A percentile compares a stretch with the other conserved stretches of the same genome.
These are phyloP conservation scores for Oryzias sinensis DNA, from an alignment of 2,797 vertebrate species.

Conservation along the genomic window DNA sequence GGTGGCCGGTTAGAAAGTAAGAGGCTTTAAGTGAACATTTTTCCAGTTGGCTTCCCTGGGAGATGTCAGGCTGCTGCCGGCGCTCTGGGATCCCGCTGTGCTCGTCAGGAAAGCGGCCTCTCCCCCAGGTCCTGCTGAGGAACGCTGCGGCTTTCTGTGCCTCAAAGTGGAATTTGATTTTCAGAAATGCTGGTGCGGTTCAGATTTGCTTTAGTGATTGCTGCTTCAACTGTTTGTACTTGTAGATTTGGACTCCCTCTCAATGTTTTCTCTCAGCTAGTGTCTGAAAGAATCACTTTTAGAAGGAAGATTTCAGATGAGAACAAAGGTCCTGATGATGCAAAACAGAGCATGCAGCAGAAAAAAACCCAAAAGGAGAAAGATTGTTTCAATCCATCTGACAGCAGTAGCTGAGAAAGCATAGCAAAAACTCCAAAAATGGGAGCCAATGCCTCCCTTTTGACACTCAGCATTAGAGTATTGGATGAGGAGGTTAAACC, in stretches of 20 bases:
- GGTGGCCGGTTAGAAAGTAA: constrained; percentile 81
- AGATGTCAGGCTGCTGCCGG: constrained; percentile 76
- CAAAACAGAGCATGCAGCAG: too few species aligned
- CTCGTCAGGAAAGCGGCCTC: constrained; percentile 81
- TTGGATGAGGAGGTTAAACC: too few species aligned
- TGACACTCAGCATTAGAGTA: too few species aligned
- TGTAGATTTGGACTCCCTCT: not conserved
- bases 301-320: not conserved
- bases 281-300: not conserved
- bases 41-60: constrained; percentile 73
- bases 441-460: too few species aligned
- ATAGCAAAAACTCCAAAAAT: too few species aligned
- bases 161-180: constrained; percentile 69
- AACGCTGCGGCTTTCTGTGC: constrained; percentile 45
- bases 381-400: too few species aligned
- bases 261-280: too few species aligned
- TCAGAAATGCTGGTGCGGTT: constrained; percentile 24
- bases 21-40: constrained; percentile 77
- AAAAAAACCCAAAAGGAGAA: too few species aligned
- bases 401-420: too few species aligned
- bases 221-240: constrained; percentile 8
- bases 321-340: not conserved
- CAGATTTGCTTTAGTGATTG: constrained; percentile 67
- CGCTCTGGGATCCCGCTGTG: constrained; percentile 65
- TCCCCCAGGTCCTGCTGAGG: constrained; percentile 65